Percentiles rank a stretch among this genome's conserved stretches.
Evolutionary conservation across 2,888 invertebrate species (phyloP).

Genomic region (Timema podura): DNA sequence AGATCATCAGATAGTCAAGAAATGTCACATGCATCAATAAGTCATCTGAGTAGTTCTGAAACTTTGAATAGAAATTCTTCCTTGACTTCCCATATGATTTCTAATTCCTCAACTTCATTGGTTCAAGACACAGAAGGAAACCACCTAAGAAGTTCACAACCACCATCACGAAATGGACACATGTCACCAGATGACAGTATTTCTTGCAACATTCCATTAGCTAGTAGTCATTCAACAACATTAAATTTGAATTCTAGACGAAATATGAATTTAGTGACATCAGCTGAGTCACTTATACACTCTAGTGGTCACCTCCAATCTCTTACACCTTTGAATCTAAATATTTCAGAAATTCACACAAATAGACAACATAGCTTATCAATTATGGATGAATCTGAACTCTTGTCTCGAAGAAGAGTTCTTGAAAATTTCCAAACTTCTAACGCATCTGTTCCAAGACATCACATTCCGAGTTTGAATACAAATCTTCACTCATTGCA

Average conservation of each 20-base stretch:
- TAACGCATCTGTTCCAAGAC: conserved; percentile 10
- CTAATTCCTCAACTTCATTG: conserved; percentile 1
- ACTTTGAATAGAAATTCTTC: background rate
- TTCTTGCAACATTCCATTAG: background rate
- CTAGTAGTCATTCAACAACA: background rate
- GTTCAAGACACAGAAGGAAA: background rate
- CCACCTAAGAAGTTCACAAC: background rate
- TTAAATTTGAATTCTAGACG: conserved; percentile 23
- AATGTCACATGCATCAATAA: background rate
- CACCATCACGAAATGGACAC: conserved; percentile 2
- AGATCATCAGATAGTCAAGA: conserved; percentile 1
- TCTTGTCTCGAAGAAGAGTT: conserved; percentile 22
- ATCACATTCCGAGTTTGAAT: conserved; percentile 19
- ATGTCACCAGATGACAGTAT: conserved; percentile 18
- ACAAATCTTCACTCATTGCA: conserved; percentile 21
- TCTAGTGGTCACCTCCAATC: conserved; percentile 22
- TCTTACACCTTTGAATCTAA: conserved; percentile 28
- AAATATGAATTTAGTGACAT: background rate
- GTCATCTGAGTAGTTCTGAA: background rate
- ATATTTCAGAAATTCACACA: conserved; percentile 28
- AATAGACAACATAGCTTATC: conserved; percentile 23
- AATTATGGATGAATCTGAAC: conserved; percentile 22
- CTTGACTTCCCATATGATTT: background rate
- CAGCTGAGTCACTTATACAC: conserved; percentile 21
- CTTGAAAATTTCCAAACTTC: conserved; percentile 16